phyloP scores from a whole-genome alignment of 2,888 invertebrate species.

The Spodoptera picta region DNA sequence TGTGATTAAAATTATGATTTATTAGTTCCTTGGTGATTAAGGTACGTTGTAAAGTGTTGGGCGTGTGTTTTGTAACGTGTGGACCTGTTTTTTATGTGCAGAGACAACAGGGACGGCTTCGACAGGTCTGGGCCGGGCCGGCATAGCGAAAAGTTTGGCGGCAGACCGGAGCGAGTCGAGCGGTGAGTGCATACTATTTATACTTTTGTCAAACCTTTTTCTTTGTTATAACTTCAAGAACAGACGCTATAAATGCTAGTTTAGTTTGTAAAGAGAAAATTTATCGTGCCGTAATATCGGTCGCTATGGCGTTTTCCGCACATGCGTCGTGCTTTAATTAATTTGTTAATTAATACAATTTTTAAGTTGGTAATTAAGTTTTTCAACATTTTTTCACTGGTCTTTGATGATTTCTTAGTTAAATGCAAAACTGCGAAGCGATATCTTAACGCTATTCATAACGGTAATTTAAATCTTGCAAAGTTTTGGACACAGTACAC shows the following conservation, averaged over 20 bases:
- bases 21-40: slow-evolving; percentile 33
- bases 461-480: too few species aligned
- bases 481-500: too few species aligned
- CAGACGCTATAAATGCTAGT: neutral
- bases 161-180: slow-evolving; percentile 71
- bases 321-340: slow-evolving; percentile 11
- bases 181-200: slow-evolving; percentile 55
- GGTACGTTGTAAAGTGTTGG: slow-evolving; percentile 41
- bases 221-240: neutral
- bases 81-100: slow-evolving; percentile 59
- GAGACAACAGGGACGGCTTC: slow-evolving; percentile 79
- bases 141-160: slow-evolving; percentile 79
- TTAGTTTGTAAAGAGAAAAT: slow-evolving; percentile 15
- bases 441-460: too few species aligned
- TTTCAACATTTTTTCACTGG: too few species aligned
- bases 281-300: slow-evolving; percentile 16
- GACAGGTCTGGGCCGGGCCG: slow-evolving; percentile 80
- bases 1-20: slow-evolving; percentile 40
- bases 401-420: too few species aligned
- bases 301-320: slow-evolving; percentile 18
- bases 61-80: slow-evolving; percentile 42
- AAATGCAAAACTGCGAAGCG: too few species aligned
- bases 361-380: too few species aligned
- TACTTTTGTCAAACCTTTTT: slow-evolving; percentile 1
- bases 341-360: slow-evolving; percentile 14